phyloP scores from a whole-genome alignment of 2,888 invertebrate genomes.

The Maniola hyperantus region DNA sequence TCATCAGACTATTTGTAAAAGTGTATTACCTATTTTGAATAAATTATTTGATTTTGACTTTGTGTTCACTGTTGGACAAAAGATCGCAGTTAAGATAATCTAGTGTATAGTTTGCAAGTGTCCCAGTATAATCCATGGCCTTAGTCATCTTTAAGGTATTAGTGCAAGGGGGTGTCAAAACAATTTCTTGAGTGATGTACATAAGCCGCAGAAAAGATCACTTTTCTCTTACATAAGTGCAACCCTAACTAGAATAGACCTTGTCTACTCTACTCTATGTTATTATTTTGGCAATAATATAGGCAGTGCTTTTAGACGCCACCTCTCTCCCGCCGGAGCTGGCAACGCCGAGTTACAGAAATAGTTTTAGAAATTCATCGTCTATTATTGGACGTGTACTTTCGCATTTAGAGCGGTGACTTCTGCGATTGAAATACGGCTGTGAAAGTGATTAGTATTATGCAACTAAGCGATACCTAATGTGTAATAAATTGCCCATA shows the following conservation, averaged over 20 bases:
- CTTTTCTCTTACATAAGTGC: slow-evolving; percentile 14
- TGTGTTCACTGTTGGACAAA: too few species aligned
- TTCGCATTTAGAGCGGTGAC: slow-evolving; percentile 59
- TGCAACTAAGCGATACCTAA: not conserved
- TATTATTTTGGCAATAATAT: slow-evolving; percentile 75
- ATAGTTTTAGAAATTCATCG: slow-evolving; percentile 72
- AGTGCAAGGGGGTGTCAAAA: too few species aligned
- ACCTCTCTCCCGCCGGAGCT: slow-evolving; percentile 50
- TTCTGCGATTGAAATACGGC: slow-evolving; percentile 53
- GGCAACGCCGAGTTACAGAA: slow-evolving; percentile 64
- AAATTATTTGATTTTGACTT: too few species aligned
- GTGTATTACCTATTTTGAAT: too few species aligned
- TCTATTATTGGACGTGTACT: slow-evolving; percentile 69
- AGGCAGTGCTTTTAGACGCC: slow-evolving; percentile 62
- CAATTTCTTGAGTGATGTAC: too few species aligned
- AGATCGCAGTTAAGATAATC: too few species aligned
- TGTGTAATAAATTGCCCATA: not conserved
- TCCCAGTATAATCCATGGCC: too few species aligned
- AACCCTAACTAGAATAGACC: slow-evolving; percentile 53
- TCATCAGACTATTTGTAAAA: too few species aligned
- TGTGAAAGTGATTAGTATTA: slow-evolving; percentile 22
- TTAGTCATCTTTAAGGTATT: too few species aligned
- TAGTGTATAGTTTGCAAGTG: too few species aligned
- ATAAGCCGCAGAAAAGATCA: not conserved
- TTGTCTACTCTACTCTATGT: slow-evolving; percentile 56